Percentiles rank a stretch among this genome's conserved stretches.
These are phyloP conservation scores for Drosophila infuscata DNA, from an alignment of 2,888 invertebrate genomes.

Conservation along the genomic window DNA sequence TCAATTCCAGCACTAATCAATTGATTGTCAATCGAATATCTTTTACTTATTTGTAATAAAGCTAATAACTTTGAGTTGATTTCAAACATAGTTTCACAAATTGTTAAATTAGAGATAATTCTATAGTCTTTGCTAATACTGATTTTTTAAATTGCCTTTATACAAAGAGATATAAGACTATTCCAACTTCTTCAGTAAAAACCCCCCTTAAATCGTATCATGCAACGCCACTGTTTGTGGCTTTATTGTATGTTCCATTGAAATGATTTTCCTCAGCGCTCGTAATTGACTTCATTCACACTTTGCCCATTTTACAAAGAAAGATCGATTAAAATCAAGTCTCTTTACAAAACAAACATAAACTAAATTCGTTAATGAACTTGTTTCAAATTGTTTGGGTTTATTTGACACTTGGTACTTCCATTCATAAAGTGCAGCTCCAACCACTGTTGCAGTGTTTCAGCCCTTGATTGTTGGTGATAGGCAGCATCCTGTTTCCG, in stretches of 20 bases:
- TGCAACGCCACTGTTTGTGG: conserved; percentile 24
- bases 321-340: conserved; percentile 72
- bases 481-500: conserved; percentile 81
- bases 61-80: background rate
- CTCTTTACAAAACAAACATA: conserved; percentile 35
- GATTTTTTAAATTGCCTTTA: background rate
- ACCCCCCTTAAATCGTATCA: conserved; percentile 2
- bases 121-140: background rate
- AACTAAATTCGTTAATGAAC: conserved; percentile 68
- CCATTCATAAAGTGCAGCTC: conserved; percentile 55
- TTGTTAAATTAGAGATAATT: background rate
- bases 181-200: background rate
- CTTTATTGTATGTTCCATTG: conserved; percentile 50
- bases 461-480: conserved; percentile 60
- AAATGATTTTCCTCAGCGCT: conserved; percentile 40
- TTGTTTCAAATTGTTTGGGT: conserved; percentile 55
- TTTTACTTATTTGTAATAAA: background rate
- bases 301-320: conserved; percentile 63
- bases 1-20: background rate
- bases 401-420: conserved; percentile 41
- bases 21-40: background rate
- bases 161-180: background rate
- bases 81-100: no score
- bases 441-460: background rate
- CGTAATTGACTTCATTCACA: conserved; percentile 74